These are phyloP conservation scores for Nasonia oneida DNA, from an alignment of 2,888 invertebrate species.

Conservation along the genomic window DNA sequence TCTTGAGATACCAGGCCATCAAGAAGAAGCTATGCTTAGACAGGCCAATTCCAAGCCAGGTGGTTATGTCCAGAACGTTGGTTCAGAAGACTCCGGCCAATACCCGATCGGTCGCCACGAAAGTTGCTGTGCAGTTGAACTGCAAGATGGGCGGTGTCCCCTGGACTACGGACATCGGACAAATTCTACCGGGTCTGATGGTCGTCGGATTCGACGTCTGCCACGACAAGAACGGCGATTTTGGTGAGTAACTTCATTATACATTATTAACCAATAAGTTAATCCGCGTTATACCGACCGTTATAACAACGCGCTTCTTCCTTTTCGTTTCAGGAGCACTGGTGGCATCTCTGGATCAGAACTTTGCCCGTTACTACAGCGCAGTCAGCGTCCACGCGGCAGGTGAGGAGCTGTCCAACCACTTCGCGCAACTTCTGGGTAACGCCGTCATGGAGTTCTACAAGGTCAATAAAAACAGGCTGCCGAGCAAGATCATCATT, in stretches of 20 bases:
- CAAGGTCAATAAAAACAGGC: conserved; percentile 74
- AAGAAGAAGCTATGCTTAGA: conserved; percentile 92
- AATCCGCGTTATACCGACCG: no score
- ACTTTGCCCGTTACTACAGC: conserved; percentile 86
- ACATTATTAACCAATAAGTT: no score
- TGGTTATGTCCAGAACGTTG: conserved; percentile 81
- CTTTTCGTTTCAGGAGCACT: conserved; percentile 83
- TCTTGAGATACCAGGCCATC: conserved; percentile 89
- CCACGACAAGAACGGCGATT: conserved; percentile 87
- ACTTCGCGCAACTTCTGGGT: conserved; percentile 84
- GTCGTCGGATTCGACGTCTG: conserved; percentile 93
- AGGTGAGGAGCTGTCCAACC: conserved; percentile 88
- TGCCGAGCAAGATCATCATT: conserved; percentile 87
- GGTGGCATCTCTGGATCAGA: conserved; percentile 85
- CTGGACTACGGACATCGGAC: conserved; percentile 87
- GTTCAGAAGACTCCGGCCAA: conserved; percentile 82
- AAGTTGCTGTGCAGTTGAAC: conserved; percentile 95
- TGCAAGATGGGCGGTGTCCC: conserved; percentile 95
- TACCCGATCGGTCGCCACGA: conserved; percentile 91
- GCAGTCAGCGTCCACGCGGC: conserved; percentile 86
- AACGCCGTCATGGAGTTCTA: conserved; percentile 81
- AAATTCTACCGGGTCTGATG: conserved; percentile 86
- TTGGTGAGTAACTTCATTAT: conserved; percentile 73
- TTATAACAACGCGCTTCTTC: no score
- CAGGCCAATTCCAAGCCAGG: conserved; percentile 85